Evolutionary conservation across 2,113 vertebrate genomes (phyloP).

Genomic region (Sylvia atricapilla): DNA sequence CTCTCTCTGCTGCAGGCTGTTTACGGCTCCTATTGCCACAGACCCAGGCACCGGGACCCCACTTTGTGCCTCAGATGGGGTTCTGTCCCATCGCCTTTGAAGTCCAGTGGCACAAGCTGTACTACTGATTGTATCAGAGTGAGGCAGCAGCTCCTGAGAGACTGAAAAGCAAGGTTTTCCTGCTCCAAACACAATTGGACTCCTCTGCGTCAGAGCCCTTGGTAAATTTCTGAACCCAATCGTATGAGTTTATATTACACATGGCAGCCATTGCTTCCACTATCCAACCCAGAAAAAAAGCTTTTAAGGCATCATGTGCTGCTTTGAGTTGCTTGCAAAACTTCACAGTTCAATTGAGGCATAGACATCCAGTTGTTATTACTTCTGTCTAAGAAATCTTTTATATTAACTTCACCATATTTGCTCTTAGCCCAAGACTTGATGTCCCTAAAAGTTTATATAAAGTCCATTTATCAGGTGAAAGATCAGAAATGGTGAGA

Average conservation of each 20-base stretch:
- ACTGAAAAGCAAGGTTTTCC: neutral
- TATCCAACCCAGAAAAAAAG: neutral
- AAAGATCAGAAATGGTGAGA: neutral
- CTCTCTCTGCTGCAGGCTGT: neutral
- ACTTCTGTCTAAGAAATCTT: neutral
- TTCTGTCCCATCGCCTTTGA: neutral
- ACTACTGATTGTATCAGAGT: too few relatives aligned
- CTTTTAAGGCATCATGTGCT: neutral
- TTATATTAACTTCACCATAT: neutral
- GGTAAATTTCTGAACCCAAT: neutral
- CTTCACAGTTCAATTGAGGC: neutral
- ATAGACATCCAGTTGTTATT: neutral
- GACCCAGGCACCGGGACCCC: neutral
- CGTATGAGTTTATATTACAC: fast-evolving
- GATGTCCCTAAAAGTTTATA: neutral
- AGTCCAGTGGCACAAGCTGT: fast-evolving
- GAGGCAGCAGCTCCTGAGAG: neutral
- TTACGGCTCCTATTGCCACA: neutral
- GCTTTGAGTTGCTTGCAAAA: neutral
- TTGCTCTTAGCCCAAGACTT: neutral
- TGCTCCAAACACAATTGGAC: neutral
- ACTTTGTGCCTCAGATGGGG: neutral
- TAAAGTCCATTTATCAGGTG: neutral
- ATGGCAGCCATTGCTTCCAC: neutral
- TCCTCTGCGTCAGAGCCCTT: neutral